phyloP scores from a whole-genome alignment of 2,113 vertebrate genomes.

The Stomatorhinus ivindoensis region DNA sequence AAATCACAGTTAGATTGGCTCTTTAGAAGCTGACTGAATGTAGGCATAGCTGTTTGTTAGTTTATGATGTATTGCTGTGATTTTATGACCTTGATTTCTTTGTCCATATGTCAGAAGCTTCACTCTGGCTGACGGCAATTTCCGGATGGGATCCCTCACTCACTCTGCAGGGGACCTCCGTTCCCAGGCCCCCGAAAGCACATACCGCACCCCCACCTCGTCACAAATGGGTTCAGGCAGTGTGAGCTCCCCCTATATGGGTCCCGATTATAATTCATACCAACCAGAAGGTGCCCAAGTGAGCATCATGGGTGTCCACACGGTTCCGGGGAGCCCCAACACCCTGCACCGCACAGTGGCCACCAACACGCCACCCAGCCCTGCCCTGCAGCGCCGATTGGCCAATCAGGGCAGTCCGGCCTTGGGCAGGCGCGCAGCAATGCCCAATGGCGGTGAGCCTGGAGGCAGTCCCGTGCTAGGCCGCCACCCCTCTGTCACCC shows the following conservation, averaged over 20 bases:
- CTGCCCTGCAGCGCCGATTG: constrained; percentile 54
- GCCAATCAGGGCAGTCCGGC: constrained; percentile 56
- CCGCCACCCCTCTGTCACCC: constrained; percentile 49
- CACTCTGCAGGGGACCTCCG: constrained; percentile 66
- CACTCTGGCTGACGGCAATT: constrained; percentile 58
- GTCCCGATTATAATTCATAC: constrained; percentile 42
- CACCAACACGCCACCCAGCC: constrained; percentile 62
- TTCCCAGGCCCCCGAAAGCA: constrained; percentile 59
- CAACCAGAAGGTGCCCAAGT: constrained; percentile 54
- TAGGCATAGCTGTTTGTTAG: not conserved
- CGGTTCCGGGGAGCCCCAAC: constrained; percentile 66
- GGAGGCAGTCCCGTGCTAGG: constrained; percentile 48
- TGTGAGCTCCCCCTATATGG: constrained; percentile 32
- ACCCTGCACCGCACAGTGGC: constrained; percentile 66
- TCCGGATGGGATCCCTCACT: constrained; percentile 61
- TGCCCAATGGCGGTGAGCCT: constrained; percentile 15
- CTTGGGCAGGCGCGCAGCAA: constrained; percentile 34
- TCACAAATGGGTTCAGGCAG: constrained; percentile 48
- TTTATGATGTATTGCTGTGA: not conserved
- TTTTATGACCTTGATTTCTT: not conserved
- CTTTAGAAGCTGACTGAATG: not conserved
- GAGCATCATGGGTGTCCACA: constrained; percentile 48
- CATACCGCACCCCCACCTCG: constrained; percentile 26
- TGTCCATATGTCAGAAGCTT: constrained; percentile 52
- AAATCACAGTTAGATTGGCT: not conserved